Evolutionary conservation across 2,888 invertebrate genomes (phyloP).

Genomic region (Heliconius charithonia): DNA sequence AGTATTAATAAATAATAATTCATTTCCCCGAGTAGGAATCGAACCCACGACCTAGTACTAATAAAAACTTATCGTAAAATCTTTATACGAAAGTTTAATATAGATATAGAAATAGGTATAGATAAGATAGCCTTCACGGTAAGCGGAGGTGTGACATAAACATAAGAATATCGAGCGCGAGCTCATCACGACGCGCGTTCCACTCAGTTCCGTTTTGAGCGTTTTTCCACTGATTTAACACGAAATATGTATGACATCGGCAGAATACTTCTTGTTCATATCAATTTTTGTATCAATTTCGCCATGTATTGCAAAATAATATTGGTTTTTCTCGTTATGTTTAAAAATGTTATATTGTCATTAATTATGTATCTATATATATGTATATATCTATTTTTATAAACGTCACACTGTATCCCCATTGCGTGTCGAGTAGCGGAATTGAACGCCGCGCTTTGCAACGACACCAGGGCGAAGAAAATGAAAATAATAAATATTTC

Average conservation of each 20-base stretch:
- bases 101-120: neutral
- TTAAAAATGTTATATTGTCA: no score
- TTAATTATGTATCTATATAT: no score
- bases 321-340: no score
- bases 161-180: constrained; percentile 53
- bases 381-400: no score
- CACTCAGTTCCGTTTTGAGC: constrained; percentile 40
- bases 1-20: no score
- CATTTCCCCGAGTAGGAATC: no score
- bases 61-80: neutral
- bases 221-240: constrained; percentile 39
- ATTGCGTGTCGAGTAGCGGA: no score
- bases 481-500: no score
- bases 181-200: constrained; percentile 51
- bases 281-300: constrained; percentile 1
- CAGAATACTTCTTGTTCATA: constrained; percentile 18
- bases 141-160: constrained; percentile 36
- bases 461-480: no score
- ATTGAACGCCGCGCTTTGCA: no score
- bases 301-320: neutral
- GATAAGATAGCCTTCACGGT: constrained; percentile 19
- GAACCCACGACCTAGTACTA: neutral
- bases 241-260: constrained; percentile 20
- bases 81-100: constrained; percentile 3
- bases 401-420: no score